Conservation (phyloP, 2,113 vertebrate genomes). For the Addax nasomaculatus region DNA sequence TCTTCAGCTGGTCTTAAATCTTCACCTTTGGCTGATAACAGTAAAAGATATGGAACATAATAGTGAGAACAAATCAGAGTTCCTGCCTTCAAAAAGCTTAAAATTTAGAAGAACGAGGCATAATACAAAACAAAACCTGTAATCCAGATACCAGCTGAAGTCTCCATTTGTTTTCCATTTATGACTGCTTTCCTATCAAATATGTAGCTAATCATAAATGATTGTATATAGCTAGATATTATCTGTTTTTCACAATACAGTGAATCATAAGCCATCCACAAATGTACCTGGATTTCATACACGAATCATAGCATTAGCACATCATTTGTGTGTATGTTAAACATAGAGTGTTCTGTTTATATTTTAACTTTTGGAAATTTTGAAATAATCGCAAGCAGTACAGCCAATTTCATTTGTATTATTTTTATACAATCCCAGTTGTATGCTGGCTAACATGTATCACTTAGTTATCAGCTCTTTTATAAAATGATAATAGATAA, state of each 20-base stretch:
- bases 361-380: neutral
- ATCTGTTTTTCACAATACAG: neutral
- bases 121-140: neutral
- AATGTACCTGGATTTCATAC: neutral
- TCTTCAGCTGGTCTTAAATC: neutral
- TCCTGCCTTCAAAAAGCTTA: neutral
- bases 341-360: neutral
- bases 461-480: neutral
- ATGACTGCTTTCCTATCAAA: neutral
- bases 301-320: neutral
- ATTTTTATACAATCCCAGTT: neutral
- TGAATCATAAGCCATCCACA: neutral
- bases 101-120: neutral
- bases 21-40: neutral
- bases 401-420: neutral
- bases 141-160: neutral
- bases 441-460: neutral
- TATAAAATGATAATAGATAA: neutral
- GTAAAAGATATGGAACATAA: neutral
- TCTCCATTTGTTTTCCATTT: neutral
- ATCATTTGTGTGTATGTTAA: neutral
- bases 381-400: neutral
- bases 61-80: neutral
- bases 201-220: neutral
- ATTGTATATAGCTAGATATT: neutral